These are phyloP conservation scores for Rhinoderma darwinii DNA, from an alignment of 2,113 vertebrate species.

Conservation along the genomic window DNA sequence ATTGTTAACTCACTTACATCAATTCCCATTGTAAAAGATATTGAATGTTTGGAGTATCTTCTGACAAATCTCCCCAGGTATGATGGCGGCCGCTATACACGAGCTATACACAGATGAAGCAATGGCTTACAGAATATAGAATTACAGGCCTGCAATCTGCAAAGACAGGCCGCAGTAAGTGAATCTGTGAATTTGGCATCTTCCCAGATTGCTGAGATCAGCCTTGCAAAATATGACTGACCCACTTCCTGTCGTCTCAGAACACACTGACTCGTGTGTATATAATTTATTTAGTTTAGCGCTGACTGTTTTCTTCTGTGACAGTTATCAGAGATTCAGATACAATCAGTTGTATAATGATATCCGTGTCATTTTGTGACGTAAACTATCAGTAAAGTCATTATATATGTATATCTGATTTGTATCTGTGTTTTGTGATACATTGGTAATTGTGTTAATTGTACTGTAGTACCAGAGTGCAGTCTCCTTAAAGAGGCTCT, in stretches of 20 bases:
- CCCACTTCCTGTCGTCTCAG: conserved; percentile 44
- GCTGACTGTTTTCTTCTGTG: not conserved
- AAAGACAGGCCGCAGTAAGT: not conserved
- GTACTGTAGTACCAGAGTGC: not conserved
- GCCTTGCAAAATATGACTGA: conserved; percentile 39
- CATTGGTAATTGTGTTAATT: not conserved
- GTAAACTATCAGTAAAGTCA: not conserved
- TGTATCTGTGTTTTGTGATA: not conserved
- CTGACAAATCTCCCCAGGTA: not conserved
- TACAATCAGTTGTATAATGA: not conserved
- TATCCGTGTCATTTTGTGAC: not conserved
- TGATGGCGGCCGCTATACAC: not conserved
- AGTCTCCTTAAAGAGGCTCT: not conserved
- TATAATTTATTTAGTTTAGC: conserved; percentile 2
- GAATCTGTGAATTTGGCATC: conserved; percentile 25
- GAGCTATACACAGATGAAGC: not conserved
- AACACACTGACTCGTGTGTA: not conserved
- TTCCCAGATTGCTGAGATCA: conserved; percentile 31
- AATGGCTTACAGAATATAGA: not conserved
- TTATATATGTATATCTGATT: not conserved
- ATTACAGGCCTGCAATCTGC: not conserved
- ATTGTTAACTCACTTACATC: not conserved
- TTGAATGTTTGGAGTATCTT: not conserved
- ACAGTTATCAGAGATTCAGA: not conserved
- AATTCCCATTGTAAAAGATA: not conserved